Evolutionary conservation across 1,140 invertebrate genomes (phyloP), one percentile per base, ranked within the genome.

Genomic region (Papilio polytes): DNA sequence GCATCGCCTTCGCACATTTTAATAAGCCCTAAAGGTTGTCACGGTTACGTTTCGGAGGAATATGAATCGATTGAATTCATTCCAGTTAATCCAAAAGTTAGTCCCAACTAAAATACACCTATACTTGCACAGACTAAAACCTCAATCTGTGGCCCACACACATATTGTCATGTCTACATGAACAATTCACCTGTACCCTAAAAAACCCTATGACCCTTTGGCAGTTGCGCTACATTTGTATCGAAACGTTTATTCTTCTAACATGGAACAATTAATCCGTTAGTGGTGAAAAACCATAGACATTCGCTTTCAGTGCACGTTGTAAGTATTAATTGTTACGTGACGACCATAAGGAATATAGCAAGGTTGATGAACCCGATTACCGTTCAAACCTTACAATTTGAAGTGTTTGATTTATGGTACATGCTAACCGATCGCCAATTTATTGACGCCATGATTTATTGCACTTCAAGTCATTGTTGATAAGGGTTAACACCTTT

Each of bases 321-420:
- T 31, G 78, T 46, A 81, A 80, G 82, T 86, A 83, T 87, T 88
- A 88, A 88, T 88, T 85, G 76, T 80, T 82, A 89, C 88, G 87
- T 90, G 88, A 89, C 84, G 78, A 81, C 77, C 82, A 87, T 91
- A 74, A 76, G 74, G 56, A 84, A 72, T 59, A 22, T 20, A 80
- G 70, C 48, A 82, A 86, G 89, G 89, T 91, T 89, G 87, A 87
- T 85, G 91, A 92, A 87, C 89, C 70, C 59, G 78, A 78, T 80
- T 87, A 89, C 89, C 88, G 89, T 91, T 84, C 31, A 83, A 74
- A 56, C 80, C 73, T 81, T 51, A 83, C 79, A 73, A 82, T 80
- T 53, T 63, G 22, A 51, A 48, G n/a, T 70, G 36, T 73, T 72
- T 80, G 63, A 74, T 73, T 59, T 70, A 70, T 70, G 26, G 22